Conservation (phyloP, 1,140 invertebrate genomes). For the Drosophila athabasca region DNA sequence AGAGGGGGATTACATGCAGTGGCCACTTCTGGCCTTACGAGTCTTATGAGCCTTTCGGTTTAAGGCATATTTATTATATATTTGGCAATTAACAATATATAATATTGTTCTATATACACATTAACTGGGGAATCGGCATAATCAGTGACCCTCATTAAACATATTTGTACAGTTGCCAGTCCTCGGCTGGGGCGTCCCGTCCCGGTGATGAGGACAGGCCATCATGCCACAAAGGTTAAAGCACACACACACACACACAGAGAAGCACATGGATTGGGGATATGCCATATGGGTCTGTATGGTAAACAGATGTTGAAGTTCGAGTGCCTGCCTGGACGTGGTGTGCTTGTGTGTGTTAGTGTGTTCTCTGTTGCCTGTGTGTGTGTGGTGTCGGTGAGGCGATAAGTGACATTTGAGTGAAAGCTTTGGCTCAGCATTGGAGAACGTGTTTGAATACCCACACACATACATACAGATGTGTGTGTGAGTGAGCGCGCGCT, state of each 20-base stretch:
- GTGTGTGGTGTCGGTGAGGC: constrained; percentile 53
- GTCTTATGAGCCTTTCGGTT: constrained; percentile 7
- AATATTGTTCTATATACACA: constrained; percentile 1
- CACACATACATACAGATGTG: not conserved
- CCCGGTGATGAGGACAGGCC: constrained; percentile 2
- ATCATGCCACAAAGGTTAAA: constrained; percentile 31
- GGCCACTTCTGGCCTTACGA: not conserved
- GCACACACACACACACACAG: constrained; percentile 21
- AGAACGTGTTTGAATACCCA: constrained; percentile 45
- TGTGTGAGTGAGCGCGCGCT: constrained; percentile 34
- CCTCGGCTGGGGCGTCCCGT: not conserved
- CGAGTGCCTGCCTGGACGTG: constrained; percentile 20
- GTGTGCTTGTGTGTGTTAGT: constrained; percentile 17
- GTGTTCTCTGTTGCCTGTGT: constrained; percentile 22
- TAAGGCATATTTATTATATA: constrained; percentile 21
- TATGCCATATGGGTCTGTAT: constrained; percentile 22
- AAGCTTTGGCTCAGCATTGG: constrained; percentile 61
- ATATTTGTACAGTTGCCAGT: constrained; percentile 47
- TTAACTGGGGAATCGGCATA: constrained; percentile 28
- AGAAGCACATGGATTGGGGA: constrained; percentile 12
- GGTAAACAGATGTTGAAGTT: constrained; percentile 70
- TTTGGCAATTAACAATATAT: constrained; percentile 37
- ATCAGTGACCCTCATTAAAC: constrained; percentile 53
- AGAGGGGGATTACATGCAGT: not conserved
- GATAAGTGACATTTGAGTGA: constrained; percentile 79